Percentiles rank a stretch among this genome's conserved stretches.
phyloP scores from a whole-genome alignment of 1,140 invertebrate genomes.

The Berghia stephanieae region DNA sequence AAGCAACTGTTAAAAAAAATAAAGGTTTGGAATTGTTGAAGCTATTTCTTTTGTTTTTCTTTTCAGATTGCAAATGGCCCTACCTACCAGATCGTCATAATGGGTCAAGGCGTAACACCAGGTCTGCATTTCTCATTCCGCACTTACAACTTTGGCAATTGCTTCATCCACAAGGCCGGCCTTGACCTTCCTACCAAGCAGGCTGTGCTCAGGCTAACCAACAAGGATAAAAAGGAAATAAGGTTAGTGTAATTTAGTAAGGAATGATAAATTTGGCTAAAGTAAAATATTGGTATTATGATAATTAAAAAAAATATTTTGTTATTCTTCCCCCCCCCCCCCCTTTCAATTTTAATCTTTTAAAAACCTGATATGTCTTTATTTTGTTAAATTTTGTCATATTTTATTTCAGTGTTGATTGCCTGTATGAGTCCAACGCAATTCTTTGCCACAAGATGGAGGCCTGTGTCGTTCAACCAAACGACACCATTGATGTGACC shows the following conservation, averaged over 20 bases:
- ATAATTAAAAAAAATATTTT: too few relatives aligned
- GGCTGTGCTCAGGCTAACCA: slow-evolving; percentile 57
- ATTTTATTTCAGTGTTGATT: slow-evolving; percentile 58
- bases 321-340: neutral
- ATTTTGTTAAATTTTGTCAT: neutral
- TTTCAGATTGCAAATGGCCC: slow-evolving; percentile 62
- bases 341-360: neutral
- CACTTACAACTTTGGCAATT: slow-evolving; percentile 63
- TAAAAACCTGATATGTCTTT: neutral
- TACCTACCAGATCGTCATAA: slow-evolving; percentile 55
- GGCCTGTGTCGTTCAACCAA: slow-evolving; percentile 55
- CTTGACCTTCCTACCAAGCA: slow-evolving; percentile 50
- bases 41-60: neutral
- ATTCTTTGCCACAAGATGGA: slow-evolving; percentile 62
- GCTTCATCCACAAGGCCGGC: slow-evolving; percentile 64
- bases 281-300: too few relatives aligned
- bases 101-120: slow-evolving; percentile 58
- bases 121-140: slow-evolving; percentile 65
- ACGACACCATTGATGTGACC: slow-evolving; percentile 49
- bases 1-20: too few relatives aligned
- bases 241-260: slow-evolving; percentile 43
- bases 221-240: slow-evolving; percentile 65
- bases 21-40: too few relatives aligned
- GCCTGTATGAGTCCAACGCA: slow-evolving; percentile 58
- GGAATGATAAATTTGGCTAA: neutral